Evolutionary conservation across 2,797 vertebrate species (phyloP).

Genomic region (Microchirus variegatus): DNA sequence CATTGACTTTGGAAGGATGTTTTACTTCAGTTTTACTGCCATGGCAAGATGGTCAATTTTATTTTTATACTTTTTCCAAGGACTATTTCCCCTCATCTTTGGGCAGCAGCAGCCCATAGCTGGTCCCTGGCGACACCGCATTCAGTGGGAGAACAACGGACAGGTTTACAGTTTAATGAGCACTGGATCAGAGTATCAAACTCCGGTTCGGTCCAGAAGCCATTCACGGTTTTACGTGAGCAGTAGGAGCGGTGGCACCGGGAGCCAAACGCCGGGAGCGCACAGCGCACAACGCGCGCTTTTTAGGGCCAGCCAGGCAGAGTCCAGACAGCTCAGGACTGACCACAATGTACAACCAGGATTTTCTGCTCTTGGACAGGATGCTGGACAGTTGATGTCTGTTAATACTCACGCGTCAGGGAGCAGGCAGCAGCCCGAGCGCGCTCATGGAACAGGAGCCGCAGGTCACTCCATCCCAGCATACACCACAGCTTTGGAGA

Average conservation of each 20-base stretch:
- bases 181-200: constrained; percentile 75
- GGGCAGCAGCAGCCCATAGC: constrained; percentile 65
- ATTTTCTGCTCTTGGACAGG: constrained; percentile 9
- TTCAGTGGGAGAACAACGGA: constrained; percentile 85
- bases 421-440: constrained; percentile 43
- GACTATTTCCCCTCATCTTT: constrained; percentile 53
- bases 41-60: constrained; percentile 74
- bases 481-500: background rate
- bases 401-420: constrained; percentile 33
- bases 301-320: constrained; percentile 31
- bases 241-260: constrained; percentile 56
- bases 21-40: constrained; percentile 24
- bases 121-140: constrained; percentile 78
- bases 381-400: constrained; percentile 34
- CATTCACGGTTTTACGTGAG: constrained; percentile 69
- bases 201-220: constrained; percentile 60
- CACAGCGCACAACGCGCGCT: constrained; percentile 34
- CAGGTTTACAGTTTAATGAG: constrained; percentile 82
- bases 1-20: constrained; percentile 7
- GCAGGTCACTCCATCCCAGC: constrained; percentile 26
- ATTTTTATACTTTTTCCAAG: constrained; percentile 65
- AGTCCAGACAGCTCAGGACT: constrained; percentile 38
- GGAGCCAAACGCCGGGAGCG: constrained; percentile 31
- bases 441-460: constrained; percentile 13
- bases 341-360: constrained; percentile 13